Percentiles rank a stretch among this genome's conserved stretches.
Evolutionary conservation across 2,113 vertebrate species (phyloP).

Genomic region (Smithornis capensis): DNA sequence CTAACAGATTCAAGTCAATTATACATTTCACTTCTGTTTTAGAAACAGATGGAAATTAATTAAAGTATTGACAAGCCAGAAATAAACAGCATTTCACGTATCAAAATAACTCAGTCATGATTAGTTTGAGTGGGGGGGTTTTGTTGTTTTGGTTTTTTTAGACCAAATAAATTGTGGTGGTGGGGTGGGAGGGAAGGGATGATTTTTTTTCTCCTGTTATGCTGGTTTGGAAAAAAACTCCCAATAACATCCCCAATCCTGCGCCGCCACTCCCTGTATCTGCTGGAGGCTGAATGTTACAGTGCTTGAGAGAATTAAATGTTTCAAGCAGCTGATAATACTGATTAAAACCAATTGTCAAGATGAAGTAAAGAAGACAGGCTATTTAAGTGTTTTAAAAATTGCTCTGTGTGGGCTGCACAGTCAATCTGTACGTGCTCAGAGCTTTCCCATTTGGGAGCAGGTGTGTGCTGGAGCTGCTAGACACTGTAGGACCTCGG

Average conservation of each 20-base stretch:
- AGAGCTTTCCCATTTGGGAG: not conserved
- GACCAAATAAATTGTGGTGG: fast-evolving
- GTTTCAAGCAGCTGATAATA: not conserved
- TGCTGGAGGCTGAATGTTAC: not conserved
- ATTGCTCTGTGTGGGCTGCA: not conserved
- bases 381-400: not conserved
- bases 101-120: not conserved
- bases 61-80: conserved; percentile 34
- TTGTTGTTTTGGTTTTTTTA: too few relatives aligned
- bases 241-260: not conserved
- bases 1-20: not conserved
- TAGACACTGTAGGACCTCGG: not conserved
- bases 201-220: not conserved
- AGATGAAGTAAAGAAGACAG: not conserved
- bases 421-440: not conserved
- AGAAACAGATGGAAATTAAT: conserved; percentile 45
- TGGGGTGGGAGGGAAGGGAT: not conserved
- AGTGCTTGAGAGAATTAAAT: not conserved
- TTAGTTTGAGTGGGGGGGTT: not conserved
- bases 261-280: fast-evolving
- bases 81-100: not conserved
- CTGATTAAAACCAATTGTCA: conserved; percentile 33
- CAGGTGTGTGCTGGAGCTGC: not conserved
- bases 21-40: conserved; percentile 23
- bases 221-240: not conserved